Percentiles rank a stretch among this genome's conserved stretches.
These are phyloP conservation scores for Stramonita haemastoma DNA, from an alignment of 2,888 invertebrate genomes.

Conservation along the genomic window DNA sequence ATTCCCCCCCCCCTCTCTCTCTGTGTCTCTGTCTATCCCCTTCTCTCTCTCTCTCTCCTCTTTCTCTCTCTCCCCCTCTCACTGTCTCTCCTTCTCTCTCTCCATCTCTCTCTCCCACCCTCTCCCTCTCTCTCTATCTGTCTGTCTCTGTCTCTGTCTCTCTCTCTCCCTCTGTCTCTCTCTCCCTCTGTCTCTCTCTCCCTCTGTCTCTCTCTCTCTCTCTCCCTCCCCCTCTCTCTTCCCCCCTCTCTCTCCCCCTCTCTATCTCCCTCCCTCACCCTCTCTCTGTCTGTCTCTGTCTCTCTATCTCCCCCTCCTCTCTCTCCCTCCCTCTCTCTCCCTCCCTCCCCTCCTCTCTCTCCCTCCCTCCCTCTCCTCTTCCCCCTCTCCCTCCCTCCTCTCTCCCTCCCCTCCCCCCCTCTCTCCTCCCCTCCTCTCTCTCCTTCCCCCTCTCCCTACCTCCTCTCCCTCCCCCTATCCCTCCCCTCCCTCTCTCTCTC, in stretches of 20 bases:
- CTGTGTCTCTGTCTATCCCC: slow-evolving; percentile 33
- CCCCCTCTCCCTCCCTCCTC: not conserved
- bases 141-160: not conserved
- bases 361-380: not conserved
- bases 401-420: not conserved
- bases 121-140: not conserved
- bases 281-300: not conserved
- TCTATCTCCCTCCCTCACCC: not conserved
- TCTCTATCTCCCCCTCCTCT: not conserved
- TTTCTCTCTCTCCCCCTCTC: not conserved
- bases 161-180: not conserved
- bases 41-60: not conserved
- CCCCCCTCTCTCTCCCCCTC: not conserved
- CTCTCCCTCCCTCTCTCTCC: not conserved
- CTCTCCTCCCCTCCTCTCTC: too few species aligned
- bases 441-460: not conserved
- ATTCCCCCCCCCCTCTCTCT: slow-evolving; percentile 16
- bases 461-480: not conserved
- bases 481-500: slow-evolving; percentile 12
- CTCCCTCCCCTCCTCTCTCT: not conserved
- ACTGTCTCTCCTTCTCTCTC: not conserved
- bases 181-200: not conserved
- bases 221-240: not conserved
- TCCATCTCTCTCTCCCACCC: not conserved
- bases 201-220: not conserved